Evolutionary conservation across 2,888 invertebrate genomes (phyloP).

Genomic region (Erebia ligea): DNA sequence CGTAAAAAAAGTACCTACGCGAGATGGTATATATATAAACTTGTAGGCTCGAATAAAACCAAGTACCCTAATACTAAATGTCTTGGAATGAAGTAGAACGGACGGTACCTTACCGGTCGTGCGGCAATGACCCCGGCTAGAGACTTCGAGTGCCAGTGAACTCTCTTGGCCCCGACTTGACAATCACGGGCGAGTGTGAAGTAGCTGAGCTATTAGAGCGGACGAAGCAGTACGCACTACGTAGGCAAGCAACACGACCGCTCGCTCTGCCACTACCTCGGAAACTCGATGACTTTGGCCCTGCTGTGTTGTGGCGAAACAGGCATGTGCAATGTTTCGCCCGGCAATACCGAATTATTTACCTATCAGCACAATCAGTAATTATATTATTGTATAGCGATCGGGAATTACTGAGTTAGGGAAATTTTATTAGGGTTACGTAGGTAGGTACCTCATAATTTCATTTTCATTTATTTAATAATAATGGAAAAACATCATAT

Average conservation of each 20-base stretch:
- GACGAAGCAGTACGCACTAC: constrained; percentile 41
- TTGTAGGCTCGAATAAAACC: constrained; percentile 15
- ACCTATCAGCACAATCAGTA: neutral
- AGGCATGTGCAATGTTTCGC: constrained; percentile 27
- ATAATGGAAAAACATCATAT: too few species aligned
- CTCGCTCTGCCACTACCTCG: constrained; percentile 55
- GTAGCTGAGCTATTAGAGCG: constrained; percentile 57
- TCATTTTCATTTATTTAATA: too few species aligned
- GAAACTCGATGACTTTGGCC: constrained; percentile 50
- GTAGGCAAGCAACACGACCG: constrained; percentile 53
- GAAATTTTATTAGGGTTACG: too few species aligned
- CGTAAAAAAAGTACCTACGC: neutral
- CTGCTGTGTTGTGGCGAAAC: constrained; percentile 33
- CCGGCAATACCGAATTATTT: constrained; percentile 14
- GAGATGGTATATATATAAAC: neutral
- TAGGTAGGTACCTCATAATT: too few species aligned
- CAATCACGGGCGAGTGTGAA: constrained; percentile 49
- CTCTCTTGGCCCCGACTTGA: constrained; percentile 59
- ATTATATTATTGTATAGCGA: too few species aligned
- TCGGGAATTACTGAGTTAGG: too few species aligned
- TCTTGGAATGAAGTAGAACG: constrained; percentile 25
- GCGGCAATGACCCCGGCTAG: constrained; percentile 60
- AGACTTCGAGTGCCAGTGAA: constrained; percentile 59
- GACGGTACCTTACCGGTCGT: constrained; percentile 51
- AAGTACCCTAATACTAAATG: constrained; percentile 14